A percentile compares a stretch with the other conserved stretches of the same genome.
Evolutionary conservation across 2,888 invertebrate genomes (phyloP).

Genomic region (Neuroscelio doddi): DNA sequence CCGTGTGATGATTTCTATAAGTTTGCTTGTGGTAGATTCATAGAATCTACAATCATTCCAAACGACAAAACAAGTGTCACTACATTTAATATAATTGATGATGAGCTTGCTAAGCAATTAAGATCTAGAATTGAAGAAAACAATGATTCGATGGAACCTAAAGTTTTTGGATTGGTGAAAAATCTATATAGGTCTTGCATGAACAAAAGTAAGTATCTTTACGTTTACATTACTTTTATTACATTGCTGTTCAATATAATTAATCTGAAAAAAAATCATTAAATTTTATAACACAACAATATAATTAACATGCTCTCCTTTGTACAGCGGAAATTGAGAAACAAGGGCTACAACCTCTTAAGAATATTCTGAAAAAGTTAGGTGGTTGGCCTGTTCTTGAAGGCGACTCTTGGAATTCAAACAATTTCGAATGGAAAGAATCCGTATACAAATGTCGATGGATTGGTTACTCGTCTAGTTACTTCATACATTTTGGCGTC

Average conservation of each 20-base stretch:
- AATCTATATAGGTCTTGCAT: conserved; percentile 44
- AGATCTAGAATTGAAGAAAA: conserved; percentile 25
- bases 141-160: conserved; percentile 27
- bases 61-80: conserved; percentile 28
- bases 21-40: conserved; percentile 44
- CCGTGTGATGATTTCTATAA: conserved; percentile 48
- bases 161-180: conserved; percentile 31
- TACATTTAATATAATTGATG: conserved; percentile 28
- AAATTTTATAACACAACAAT: conserved; percentile 60
- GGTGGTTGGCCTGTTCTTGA: conserved; percentile 97
- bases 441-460: conserved; percentile 87
- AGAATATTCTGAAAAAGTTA: conserved; percentile 80
- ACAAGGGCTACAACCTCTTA: conserved; percentile 83
- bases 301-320: too few species aligned
- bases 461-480: conserved; percentile 90
- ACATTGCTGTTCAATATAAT: too few species aligned
- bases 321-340: conserved; percentile 84
- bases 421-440: conserved; percentile 85
- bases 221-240: too few species aligned
- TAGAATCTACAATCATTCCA: conserved; percentile 29
- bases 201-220: conserved; percentile 38
- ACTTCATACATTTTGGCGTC: conserved; percentile 92
- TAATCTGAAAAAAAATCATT: too few species aligned
- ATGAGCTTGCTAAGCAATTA: conserved; percentile 33
- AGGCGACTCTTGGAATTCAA: conserved; percentile 82